Percentiles rank a stretch among this genome's conserved stretches.
These are phyloP conservation scores for Caerostris extrusa DNA, from an alignment of 1,140 invertebrate genomes.

Conservation along the genomic window DNA sequence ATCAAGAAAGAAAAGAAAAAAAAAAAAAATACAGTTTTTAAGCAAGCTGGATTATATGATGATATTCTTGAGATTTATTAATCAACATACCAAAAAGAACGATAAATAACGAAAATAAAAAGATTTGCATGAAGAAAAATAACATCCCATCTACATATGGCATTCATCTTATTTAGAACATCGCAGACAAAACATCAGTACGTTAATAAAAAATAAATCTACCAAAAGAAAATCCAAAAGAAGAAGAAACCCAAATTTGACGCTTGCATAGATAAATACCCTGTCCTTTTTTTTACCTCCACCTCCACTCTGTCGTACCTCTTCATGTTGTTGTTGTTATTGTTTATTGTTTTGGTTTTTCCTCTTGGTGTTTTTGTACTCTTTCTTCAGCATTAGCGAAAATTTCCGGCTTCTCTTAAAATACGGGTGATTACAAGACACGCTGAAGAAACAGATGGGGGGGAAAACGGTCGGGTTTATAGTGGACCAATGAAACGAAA, in stretches of 20 bases:
- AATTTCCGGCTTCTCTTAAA: conserved; percentile 42
- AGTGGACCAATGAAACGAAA: conserved; percentile 42
- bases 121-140: conserved; percentile 36
- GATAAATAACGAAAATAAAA: too few species aligned
- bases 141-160: conserved; percentile 16
- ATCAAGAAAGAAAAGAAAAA: too few species aligned
- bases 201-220: neutral
- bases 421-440: conserved; percentile 56
- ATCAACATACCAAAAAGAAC: too few species aligned
- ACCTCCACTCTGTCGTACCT: neutral
- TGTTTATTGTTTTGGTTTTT: neutral
- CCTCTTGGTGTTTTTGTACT: neutral
- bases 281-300: neutral
- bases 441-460: conserved; percentile 32
- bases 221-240: too few species aligned
- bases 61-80: too few species aligned
- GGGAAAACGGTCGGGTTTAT: neutral
- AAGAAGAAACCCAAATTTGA: conserved; percentile 17
- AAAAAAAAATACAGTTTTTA: too few species aligned
- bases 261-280: conserved; percentile 23
- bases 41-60: too few species aligned
- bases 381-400: conserved; percentile 57
- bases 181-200: neutral
- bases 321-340: neutral
- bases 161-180: conserved; percentile 43